Evolutionary conservation across 2,113 vertebrate species (phyloP).

Genomic region (Neolamprologus sp.): DNA sequence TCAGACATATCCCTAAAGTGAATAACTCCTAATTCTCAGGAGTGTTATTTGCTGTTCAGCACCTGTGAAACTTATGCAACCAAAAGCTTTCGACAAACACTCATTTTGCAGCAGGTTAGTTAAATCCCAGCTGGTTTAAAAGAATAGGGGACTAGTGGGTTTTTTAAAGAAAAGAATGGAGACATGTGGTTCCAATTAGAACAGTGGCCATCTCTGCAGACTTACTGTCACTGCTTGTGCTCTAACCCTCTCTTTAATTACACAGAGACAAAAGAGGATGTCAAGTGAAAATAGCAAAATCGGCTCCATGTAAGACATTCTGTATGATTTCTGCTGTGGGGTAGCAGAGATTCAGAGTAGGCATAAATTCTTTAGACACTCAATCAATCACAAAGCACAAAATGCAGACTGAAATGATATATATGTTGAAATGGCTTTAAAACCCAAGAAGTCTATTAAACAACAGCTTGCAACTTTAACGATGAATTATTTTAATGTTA

Average conservation of each 20-base stretch:
- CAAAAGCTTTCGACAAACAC: conserved; percentile 11
- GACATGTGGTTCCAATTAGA: conserved; percentile 63
- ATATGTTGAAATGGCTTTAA: neutral
- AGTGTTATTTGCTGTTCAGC: conserved; percentile 30
- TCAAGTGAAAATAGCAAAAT: conserved; percentile 55
- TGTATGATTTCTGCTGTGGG: conserved; percentile 35
- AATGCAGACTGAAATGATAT: neutral
- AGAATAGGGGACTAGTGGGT: conserved; percentile 19
- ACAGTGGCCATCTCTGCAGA: conserved; percentile 53
- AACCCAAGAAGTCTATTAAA: neutral
- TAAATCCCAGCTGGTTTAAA: conserved; percentile 37
- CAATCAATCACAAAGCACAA: conserved; percentile 1
- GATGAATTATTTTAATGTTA: neutral
- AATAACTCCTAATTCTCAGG: conserved; percentile 18
- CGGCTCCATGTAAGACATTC: conserved; percentile 26
- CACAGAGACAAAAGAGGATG: conserved; percentile 53
- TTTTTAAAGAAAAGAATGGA: conserved; percentile 24
- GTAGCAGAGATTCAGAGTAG: neutral
- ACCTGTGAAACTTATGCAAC: neutral
- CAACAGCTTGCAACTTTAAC: neutral
- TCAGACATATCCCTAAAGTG: conserved; percentile 5
- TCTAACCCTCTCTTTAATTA: conserved; percentile 58
- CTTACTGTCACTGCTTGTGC: conserved; percentile 48
- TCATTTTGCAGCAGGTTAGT: conserved; percentile 14
- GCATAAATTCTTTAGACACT: neutral